Conservation (phyloP, 2,113 vertebrate species). For the Chrysochloris asiatica region DNA sequence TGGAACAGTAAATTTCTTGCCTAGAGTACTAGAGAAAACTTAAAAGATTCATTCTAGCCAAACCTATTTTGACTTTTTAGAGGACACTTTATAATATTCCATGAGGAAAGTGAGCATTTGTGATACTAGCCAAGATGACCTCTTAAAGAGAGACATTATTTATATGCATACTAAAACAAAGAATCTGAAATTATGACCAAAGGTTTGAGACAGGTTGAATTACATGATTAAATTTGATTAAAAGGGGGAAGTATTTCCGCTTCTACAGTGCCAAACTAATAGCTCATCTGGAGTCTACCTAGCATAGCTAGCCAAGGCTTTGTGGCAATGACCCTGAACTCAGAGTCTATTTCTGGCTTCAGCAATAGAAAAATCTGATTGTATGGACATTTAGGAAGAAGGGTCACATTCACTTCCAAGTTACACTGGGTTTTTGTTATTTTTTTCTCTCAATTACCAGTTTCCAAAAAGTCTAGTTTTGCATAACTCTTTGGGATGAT, state of each 20-base stretch:
- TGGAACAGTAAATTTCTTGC: not conserved
- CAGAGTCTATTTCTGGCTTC: constrained; percentile 36
- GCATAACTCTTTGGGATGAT: not conserved
- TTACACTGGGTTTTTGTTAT: not conserved
- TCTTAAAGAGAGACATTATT: constrained; percentile 2
- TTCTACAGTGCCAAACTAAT: constrained; percentile 28
- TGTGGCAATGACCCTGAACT: constrained; percentile 37
- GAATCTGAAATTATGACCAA: constrained; percentile 32
- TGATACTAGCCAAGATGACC: not conserved
- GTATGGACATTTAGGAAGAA: not conserved
- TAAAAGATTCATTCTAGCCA: not conserved
- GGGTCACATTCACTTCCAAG: constrained; percentile 46
- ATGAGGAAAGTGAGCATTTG: not conserved
- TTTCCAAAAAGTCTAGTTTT: constrained; percentile 29
- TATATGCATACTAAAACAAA: not conserved
- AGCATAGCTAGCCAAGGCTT: not conserved
- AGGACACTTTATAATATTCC: not conserved
- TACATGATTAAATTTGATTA: constrained; percentile 18
- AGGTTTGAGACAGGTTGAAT: constrained; percentile 41
- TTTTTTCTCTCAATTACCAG: constrained; percentile 14
- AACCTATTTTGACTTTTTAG: constrained; percentile 8
- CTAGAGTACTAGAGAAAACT: not conserved
- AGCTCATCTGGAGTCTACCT: not conserved
- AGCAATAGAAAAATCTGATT: not conserved
- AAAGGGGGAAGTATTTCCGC: not conserved